Evolutionary conservation across 2,797 vertebrate species (phyloP), one percentile per base, ranked within the genome.

Genomic region (Tenualosa ilisha): DNA sequence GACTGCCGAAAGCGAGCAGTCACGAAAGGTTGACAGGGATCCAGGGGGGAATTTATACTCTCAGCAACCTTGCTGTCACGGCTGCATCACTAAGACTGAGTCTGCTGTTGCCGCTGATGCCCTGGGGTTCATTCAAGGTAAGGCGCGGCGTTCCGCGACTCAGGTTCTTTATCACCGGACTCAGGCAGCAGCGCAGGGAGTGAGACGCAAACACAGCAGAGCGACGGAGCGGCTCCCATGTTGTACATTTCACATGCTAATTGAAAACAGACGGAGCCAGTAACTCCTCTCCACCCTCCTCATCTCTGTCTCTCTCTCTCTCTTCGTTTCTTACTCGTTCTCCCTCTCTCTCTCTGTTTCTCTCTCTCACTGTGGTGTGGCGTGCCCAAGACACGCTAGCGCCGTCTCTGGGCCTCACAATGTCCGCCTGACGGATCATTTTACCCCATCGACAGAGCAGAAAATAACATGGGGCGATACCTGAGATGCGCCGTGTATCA

Each of bases 221-320:
- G 87, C 92, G 91, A 86, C 63, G 65, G 37, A 93, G 91, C 90
- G 87, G 91, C 90, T 93, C 90, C 92, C 92, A 90, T 91, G 91
- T 93, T 90, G 91, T 92, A 91, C 87, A 92, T 93, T 94, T 94
- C 89, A 90, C 82, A 89, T 50, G 88, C 89, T 95, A 94, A 95
- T 94, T 95, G 94, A 93, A 93, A 95, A 94, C 94, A 95, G 94
- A 94, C 90, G 88, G 92, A 91, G 90, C 15, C 86, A 84, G 92
- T 88, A 89, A 92, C 91, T 92, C 91, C 88, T 46, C 68, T 75
- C 31, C 68, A 75, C 31, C 9, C 26, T 5, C 65, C 31, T n/a
- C 63, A 13, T 37, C 31, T 37, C 87, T 89, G 87, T 84, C 65
- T 90, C 91, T 37, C 87, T 89, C 87, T 84, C 65, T 90, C 91